Evolutionary conservation across 2,113 vertebrate genomes (phyloP).

Genomic region (Archilochus colubris): DNA sequence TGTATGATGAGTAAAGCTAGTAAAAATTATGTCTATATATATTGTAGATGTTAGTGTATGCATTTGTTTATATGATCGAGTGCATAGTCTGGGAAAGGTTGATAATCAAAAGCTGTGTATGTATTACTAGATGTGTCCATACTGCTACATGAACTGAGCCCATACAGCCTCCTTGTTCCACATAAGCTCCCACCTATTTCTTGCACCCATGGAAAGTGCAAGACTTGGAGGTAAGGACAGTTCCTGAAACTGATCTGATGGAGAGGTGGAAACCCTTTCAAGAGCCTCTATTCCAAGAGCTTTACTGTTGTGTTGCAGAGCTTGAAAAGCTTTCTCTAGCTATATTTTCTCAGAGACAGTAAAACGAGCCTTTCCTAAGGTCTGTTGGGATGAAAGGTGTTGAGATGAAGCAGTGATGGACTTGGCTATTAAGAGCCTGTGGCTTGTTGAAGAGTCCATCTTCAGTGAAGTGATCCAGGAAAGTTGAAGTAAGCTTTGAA

Average conservation of each 20-base stretch:
- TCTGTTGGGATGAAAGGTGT: not conserved
- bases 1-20: not conserved
- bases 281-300: not conserved
- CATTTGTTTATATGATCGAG: not conserved
- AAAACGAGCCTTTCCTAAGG: not conserved
- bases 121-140: not conserved
- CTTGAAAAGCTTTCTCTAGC: not conserved
- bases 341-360: rapidly evolving
- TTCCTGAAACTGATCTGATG: not conserved
- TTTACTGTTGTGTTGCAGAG: not conserved
- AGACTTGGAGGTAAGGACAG: not conserved
- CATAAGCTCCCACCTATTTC: not conserved
- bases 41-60: not conserved
- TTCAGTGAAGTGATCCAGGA: not conserved
- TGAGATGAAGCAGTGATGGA: not conserved
- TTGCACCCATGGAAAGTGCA: rapidly evolving
- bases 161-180: rapidly evolving
- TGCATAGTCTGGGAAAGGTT: not conserved
- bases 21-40: not conserved
- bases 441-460: not conserved
- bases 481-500: not conserved
- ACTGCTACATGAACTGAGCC: not conserved
- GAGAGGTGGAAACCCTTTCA: not conserved
- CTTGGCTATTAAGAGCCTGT: not conserved
- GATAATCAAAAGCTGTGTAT: not conserved